Evolutionary conservation across 2,113 vertebrate genomes (phyloP), one percentile per base, ranked within the genome.

Genomic region (Ochotona princeps): DNA sequence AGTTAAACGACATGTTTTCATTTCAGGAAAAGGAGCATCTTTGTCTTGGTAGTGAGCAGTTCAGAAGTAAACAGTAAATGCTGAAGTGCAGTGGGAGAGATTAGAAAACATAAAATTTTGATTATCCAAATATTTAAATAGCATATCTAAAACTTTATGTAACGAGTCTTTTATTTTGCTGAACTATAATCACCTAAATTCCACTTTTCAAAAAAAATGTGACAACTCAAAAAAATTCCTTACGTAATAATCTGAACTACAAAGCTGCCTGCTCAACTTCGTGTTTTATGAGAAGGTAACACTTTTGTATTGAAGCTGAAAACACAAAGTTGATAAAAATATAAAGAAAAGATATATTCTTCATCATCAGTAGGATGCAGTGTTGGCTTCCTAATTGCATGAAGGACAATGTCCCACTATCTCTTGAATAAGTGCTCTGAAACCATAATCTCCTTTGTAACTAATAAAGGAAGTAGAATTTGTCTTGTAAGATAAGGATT

Each of bases 381-480:
- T 51, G 38, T 38, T 72, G 28, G 49, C 75, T 26, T 83, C 32
- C 32, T 83, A n/a, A 44, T 83, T 89, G 12, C 30, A 57, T 70
- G 11, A n/a, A 54, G 13, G 26, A 63, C 84, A 51, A 75, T 69
- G 89, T 47, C 4, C 5, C 26, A 8, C 60, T 94, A 12, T 66
- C 10, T 28, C n/a, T 79, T 91, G 38, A 28, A 66, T 93, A n/a
- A 80, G 67, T 75, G 76, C 80, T 20, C 14, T 87, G 25, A 93
- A 93, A 54, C 83, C 9, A n/a, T 70, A 65, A 38, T 81, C 11
- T 76, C n/a, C 54, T 72, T 73, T 90, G 13, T 65, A 88, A 35
- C 90, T 87, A 83, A 79, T 89, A 67, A 67, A 67, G 73, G 79
- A 38, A 90, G 65, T 81, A 88, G 75, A 84, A 95, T 8, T 76